Evolutionary conservation across 2,797 vertebrate species (phyloP).

Genomic region (Galagoides demidoff): DNA sequence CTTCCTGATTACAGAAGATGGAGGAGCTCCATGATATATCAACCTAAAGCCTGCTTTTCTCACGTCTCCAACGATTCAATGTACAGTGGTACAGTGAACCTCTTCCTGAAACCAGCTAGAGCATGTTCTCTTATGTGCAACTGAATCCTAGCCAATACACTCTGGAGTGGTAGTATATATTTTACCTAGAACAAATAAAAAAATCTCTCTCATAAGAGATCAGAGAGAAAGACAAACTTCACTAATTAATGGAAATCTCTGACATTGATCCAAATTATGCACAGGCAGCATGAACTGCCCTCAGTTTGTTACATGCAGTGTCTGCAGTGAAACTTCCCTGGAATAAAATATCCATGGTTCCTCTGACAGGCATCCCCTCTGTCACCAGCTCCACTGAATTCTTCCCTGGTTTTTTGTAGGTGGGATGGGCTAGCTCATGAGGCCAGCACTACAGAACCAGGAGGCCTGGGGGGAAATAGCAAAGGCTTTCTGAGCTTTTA

Average conservation of each 20-base stretch:
- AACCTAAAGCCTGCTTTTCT: background rate
- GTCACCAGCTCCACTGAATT: slow-evolving; percentile 28
- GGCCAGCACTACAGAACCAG: slow-evolving; percentile 36
- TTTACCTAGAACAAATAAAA: slow-evolving; percentile 47
- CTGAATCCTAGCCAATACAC: slow-evolving; percentile 21
- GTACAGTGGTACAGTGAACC: background rate
- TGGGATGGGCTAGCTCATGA: slow-evolving; percentile 48
- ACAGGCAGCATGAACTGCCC: background rate
- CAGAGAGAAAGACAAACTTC: slow-evolving; percentile 42
- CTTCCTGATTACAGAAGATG: background rate
- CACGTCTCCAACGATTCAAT: background rate
- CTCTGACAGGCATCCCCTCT: background rate
- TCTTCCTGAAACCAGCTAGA: slow-evolving; percentile 52
- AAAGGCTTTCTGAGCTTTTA: slow-evolving; percentile 79
- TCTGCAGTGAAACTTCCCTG: background rate
- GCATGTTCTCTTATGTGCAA: slow-evolving; percentile 14
- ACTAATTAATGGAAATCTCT: slow-evolving; percentile 22
- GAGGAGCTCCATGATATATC: background rate
- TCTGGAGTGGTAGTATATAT: background rate
- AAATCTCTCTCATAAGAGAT: slow-evolving; percentile 27
- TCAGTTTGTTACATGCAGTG: background rate
- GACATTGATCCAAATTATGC: background rate
- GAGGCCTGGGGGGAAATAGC: slow-evolving; percentile 58
- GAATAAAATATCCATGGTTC: background rate
- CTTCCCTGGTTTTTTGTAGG: slow-evolving; percentile 52